Evolutionary conservation across 2,113 vertebrate genomes (phyloP), one percentile per base, ranked within the genome.

Genomic region (Mesoclemmys tuberculata): DNA sequence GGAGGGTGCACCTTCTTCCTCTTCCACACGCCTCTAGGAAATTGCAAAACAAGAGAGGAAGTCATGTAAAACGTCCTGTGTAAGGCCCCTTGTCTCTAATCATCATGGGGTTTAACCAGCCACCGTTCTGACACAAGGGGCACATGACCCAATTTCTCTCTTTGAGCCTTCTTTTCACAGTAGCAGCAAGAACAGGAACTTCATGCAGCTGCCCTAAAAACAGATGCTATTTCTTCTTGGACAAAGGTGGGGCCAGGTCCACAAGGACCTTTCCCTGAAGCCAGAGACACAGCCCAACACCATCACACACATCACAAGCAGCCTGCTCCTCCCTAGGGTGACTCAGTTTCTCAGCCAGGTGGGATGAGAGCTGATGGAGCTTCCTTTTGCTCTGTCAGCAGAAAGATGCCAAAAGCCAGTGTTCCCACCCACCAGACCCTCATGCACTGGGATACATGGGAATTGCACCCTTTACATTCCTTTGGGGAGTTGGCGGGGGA

Each of bases 1-100:
- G 77, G 12, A 0, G 3, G 86, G 13, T 75, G 89, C 95, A 35
- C 84, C 96, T 96, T 96, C 93, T 91, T 96, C 85, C 78, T 94
- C 0, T 0, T 83, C 49, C 93, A 92, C 93, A 6, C 5, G 14
- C 87, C 85, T 38, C 56, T 92, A 4, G 2, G 78, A 92, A 94
- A 88, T 94, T 94, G 94, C 97, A 96, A 95, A 97, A 97, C 96
- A 95, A 93, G 95, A 92, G 26, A 46, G 81, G 85, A 92, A 97
- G 90, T 96, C 92, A 74, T 94, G 92, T 94, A 82, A 96, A 96
- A 84, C 92, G 52, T 82, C 80, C 93, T 82, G 93, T 75, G 88
- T 85, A 92, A 96, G 78, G 96, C 96, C 94, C 95, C 97, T 96
- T 96, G 93, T 95, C 92, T 94, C 87, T 95, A 94, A 97, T 96